These are phyloP conservation scores for Serinus canaria DNA, from an alignment of 2,113 vertebrate species.

Conservation along the genomic window DNA sequence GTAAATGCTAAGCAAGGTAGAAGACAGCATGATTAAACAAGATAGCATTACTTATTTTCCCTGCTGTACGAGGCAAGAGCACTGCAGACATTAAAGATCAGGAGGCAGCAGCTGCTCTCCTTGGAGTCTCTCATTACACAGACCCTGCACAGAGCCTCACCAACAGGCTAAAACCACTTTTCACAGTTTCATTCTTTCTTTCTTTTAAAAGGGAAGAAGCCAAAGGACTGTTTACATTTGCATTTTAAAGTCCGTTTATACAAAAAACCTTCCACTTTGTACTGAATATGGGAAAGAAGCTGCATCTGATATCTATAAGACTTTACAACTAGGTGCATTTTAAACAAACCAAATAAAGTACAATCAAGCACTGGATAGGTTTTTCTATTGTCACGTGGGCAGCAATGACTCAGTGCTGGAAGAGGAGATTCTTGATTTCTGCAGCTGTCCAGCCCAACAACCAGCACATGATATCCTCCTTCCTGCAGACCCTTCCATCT, in stretches of 20 bases:
- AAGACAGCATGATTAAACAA: constrained; percentile 67
- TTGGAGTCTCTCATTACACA: constrained; percentile 50
- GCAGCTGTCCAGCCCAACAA: background rate
- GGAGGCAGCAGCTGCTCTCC: constrained; percentile 50
- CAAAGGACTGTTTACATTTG: background rate
- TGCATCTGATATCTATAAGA: background rate
- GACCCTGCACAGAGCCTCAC: constrained; percentile 29
- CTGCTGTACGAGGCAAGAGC: constrained; percentile 45
- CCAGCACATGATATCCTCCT: background rate
- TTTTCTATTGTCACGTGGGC: background rate
- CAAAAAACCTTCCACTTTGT: background rate
- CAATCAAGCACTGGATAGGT: background rate
- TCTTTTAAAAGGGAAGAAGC: background rate
- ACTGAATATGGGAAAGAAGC: background rate
- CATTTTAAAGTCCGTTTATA: background rate
- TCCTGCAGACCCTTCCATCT: background rate
- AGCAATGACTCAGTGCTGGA: background rate
- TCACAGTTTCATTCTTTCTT: background rate
- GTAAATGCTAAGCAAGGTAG: constrained; percentile 61
- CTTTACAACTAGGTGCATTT: background rate
- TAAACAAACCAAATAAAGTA: background rate
- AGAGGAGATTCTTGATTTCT: background rate
- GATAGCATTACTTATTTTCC: constrained; percentile 70
- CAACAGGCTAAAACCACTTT: background rate
- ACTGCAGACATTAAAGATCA: constrained; percentile 55